Evolutionary conservation across 1,140 invertebrate genomes (phyloP).

Genomic region (Drosophila sturtevanti): DNA sequence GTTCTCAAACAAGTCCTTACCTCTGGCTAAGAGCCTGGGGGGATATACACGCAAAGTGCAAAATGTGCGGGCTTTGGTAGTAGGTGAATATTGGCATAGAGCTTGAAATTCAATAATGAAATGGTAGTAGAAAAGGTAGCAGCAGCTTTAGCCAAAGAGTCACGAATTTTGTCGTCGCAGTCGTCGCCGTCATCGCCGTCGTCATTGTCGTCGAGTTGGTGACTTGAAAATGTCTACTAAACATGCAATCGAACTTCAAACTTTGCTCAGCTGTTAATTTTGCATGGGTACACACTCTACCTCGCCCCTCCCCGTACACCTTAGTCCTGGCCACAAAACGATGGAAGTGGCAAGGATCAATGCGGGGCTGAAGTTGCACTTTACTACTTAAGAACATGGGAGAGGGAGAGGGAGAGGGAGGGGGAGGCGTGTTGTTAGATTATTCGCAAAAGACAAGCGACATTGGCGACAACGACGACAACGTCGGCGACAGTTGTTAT

Average conservation of each 20-base stretch:
- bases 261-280: slow-evolving; percentile 58
- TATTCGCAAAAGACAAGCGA: slow-evolving; percentile 32
- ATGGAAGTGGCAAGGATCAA: not conserved
- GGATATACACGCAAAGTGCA: slow-evolving; percentile 33
- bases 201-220: slow-evolving; percentile 6
- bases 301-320: not conserved
- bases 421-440: slow-evolving; percentile 27
- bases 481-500: slow-evolving; percentile 59
- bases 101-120: slow-evolving; percentile 39
- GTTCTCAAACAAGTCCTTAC: slow-evolving; percentile 1
- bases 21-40: slow-evolving; percentile 2
- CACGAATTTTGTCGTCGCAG: slow-evolving; percentile 1
- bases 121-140: slow-evolving; percentile 17
- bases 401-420: slow-evolving; percentile 39
- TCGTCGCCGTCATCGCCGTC: not conserved
- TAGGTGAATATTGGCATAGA: slow-evolving; percentile 34
- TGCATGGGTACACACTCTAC: slow-evolving; percentile 28
- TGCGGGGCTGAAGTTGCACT: slow-evolving; percentile 45
- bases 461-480: slow-evolving; percentile 21
- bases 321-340: slow-evolving; percentile 5
- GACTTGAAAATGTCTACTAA: slow-evolving; percentile 40
- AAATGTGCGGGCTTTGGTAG: slow-evolving; percentile 20
- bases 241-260: slow-evolving; percentile 62
- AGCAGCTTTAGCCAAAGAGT: not conserved
- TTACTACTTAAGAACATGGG: slow-evolving; percentile 21